Conservation (phyloP, 2,113 vertebrate species). For the Tichodroma muraria region DNA sequence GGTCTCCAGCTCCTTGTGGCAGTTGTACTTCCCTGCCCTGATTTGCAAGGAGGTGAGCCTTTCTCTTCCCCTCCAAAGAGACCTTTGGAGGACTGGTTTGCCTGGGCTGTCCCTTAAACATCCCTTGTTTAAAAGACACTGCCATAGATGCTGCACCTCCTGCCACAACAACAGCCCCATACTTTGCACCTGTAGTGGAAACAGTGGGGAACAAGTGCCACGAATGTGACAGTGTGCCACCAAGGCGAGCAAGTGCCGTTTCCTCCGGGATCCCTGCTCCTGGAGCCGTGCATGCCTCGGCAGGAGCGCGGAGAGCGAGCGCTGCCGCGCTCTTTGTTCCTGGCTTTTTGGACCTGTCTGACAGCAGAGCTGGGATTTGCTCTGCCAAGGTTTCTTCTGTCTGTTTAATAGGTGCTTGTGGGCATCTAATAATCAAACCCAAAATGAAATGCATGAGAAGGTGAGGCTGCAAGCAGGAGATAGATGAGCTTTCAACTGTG, state of each 20-base stretch:
- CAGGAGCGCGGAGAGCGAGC: accelerated
- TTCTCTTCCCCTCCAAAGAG: not conserved
- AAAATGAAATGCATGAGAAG: not conserved
- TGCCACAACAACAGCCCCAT: accelerated
- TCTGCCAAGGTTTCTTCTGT: not conserved
- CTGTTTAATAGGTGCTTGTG: not conserved
- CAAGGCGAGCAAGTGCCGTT: not conserved
- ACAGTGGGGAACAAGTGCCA: too few species aligned
- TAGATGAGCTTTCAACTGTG: not conserved
- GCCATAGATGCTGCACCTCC: accelerated
- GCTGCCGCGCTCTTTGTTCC: not conserved
- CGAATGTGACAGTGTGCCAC: not conserved
- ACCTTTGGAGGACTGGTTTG: not conserved
- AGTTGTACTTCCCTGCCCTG: not conserved
- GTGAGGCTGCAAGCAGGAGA: not conserved
- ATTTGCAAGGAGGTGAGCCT: not conserved
- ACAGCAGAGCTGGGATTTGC: not conserved
- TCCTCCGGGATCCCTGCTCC: not conserved
- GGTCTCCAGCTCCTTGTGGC: not conserved
- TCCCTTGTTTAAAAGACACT: not conserved
- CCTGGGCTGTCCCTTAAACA: not conserved
- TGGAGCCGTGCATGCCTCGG: accelerated
- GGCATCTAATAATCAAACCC: not conserved
- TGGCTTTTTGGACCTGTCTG: not conserved
- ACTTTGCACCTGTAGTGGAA: not conserved